Base-by-base conservation (phyloP, 1,140 invertebrate species). In the Euschistus heros region DNA sequence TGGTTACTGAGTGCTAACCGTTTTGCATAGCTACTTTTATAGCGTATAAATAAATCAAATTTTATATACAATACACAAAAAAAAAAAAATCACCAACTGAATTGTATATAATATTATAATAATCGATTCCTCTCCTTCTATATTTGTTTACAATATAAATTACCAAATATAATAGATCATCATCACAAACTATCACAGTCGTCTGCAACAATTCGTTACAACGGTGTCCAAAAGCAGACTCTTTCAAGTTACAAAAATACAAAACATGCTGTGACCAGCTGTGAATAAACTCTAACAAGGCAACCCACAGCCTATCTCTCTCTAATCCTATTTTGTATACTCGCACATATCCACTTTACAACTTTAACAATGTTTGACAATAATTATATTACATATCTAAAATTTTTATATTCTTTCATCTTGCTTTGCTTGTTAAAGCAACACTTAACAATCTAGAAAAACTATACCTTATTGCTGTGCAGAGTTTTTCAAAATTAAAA, bases 161-260 rank as follows among this genome's bases (percentile, higher is more conserved):
- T 57, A 65, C 33, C 62, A 60, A 67, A 52, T 57, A 67, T 47
- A 52, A 52, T 64, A 64, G 26, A 63, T 69, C 55, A 64, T 68
- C 65, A 70, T 70, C 69, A 70, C 69, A 70, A 64, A 64, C 69
- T 67, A 70, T 70, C 69, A 70, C 69, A 70, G 67, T 61, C 57
- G 37, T 14, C 65, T 66, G 65, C 57, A 62, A 62, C 65, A 59
- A 66, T 66, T 66, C 44, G 65, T 66, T 59, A 66, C 65, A 66
- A 66, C 57, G 33, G 30, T 57, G 46, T 57, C 50, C 44, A 64
- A 64, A n/a, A 64, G 42, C 63, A 54, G 46, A 24, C 57, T 62
- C 22, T 61, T 66, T 26, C 42, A 62, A 61, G 30, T 69, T 69
- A 69, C 68, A 69, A 69, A 69, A 69, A 69, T 69, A 69, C 68